Evolutionary conservation across 2,113 vertebrate species (phyloP).

Genomic region (Dasyurus viverrinus): DNA sequence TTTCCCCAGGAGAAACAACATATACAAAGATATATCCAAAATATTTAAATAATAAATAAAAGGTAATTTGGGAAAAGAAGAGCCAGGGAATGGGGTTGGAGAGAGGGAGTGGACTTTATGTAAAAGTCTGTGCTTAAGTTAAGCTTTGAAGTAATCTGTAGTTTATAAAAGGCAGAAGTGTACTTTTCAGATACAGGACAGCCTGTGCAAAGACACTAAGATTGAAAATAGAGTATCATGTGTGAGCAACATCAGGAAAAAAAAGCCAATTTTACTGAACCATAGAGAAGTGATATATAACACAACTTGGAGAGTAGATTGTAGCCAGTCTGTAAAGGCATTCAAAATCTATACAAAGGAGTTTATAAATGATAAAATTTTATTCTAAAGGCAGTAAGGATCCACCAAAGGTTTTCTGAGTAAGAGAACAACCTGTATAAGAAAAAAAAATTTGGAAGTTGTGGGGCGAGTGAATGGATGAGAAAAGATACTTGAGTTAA

Average conservation of each 20-base stretch:
- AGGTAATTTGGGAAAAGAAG: background rate
- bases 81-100: background rate
- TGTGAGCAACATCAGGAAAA: background rate
- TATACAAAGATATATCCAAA: background rate
- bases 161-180: background rate
- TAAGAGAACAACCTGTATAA: background rate
- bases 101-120: background rate
- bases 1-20: background rate
- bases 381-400: background rate
- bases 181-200: background rate
- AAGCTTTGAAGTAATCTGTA: background rate
- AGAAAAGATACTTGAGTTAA: background rate
- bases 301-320: background rate
- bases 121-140: background rate
- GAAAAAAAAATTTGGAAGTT: background rate
- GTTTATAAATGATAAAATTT: background rate
- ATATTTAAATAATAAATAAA: background rate
- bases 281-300: background rate
- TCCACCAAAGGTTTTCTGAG: background rate
- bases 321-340: background rate
- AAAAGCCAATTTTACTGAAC: background rate
- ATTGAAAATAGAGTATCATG: background rate
- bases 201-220: background rate
- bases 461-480: background rate
- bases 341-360: background rate